Evolutionary conservation across 92 coral and sea anemone species (phyloP).

Genomic region (Hydrozoanthus gracilis): DNA sequence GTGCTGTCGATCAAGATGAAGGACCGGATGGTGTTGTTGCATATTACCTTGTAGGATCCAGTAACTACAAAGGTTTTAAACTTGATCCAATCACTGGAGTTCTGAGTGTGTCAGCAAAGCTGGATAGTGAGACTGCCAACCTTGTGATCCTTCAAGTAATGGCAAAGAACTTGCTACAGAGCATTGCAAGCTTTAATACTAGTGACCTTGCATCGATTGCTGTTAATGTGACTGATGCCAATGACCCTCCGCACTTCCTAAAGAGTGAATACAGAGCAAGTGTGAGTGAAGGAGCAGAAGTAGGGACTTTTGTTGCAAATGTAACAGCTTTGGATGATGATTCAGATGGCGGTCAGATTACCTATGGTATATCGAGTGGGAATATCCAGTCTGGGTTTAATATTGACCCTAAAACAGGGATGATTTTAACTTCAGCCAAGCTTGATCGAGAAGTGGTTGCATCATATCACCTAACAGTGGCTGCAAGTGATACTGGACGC

Average conservation of each 20-base stretch:
- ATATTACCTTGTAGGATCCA: conserved; percentile 79
- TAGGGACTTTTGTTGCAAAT: conserved; percentile 72
- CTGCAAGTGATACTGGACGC: conserved; percentile 85
- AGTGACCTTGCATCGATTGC: conserved; percentile 79
- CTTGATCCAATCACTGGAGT: conserved; percentile 79
- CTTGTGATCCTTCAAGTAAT: conserved; percentile 79
- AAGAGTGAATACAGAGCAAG: conserved; percentile 64
- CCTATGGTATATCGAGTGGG: conserved; percentile 75
- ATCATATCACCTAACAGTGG: conserved; percentile 73
- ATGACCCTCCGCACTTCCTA: conserved; percentile 91
- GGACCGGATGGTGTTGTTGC: conserved; percentile 90
- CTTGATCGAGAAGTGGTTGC: conserved; percentile 86
- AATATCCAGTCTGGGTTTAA: conserved; percentile 70
- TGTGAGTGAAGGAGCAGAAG: conserved; percentile 66
- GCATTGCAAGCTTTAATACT: conserved; percentile 74
- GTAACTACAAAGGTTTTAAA: conserved; percentile 75
- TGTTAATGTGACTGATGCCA: conserved; percentile 89
- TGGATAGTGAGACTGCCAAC: conserved; percentile 80
- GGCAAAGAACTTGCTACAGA: conserved; percentile 86
- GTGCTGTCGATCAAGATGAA: conserved; percentile 89
- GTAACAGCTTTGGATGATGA: conserved; percentile 98
- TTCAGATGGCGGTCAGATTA: conserved; percentile 48
- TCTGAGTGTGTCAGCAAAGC: conserved; percentile 77
- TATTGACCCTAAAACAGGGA: conserved; percentile 70
- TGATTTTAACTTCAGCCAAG: conserved; percentile 63